Percentiles rank a stretch among this genome's conserved stretches.
phyloP scores from a whole-genome alignment of 1,140 invertebrate genomes.

The Cydia amplana region DNA sequence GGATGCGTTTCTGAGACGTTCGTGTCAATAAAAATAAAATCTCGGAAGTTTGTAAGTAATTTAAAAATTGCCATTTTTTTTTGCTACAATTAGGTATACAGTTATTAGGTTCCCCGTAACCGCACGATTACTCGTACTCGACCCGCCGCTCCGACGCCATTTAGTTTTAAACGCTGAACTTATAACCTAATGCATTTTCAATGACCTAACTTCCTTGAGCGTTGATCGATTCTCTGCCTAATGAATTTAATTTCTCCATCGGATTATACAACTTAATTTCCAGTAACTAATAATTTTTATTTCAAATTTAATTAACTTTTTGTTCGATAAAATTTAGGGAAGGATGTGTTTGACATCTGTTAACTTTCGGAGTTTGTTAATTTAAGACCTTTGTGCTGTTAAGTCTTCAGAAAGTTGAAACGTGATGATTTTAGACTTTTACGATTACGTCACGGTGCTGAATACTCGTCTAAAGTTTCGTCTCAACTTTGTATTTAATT shows the following conservation, averaged over 20 bases:
- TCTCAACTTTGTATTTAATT: too few species aligned
- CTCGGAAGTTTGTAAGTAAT: neutral
- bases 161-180: neutral
- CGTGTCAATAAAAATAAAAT: too few species aligned
- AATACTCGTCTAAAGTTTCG: too few species aligned
- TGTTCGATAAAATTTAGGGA: neutral
- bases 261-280: neutral
- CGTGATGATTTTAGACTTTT: too few species aligned
- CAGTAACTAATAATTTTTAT: neutral
- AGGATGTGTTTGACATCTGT: neutral
- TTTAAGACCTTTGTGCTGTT: neutral
- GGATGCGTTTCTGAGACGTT: too few species aligned
- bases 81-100: neutral
- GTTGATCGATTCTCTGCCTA: neutral
- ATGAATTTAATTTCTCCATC: neutral
- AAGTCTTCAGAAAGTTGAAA: neutral
- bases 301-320: neutral
- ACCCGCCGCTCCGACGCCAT: neutral
- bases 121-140: neutral
- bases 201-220: neutral
- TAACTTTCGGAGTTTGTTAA: neutral
- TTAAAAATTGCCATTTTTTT: neutral
- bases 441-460: too few species aligned
- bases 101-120: neutral
- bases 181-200: slow-evolving; percentile 3